Percentiles rank a stretch among this genome's conserved stretches.
Conservation (phyloP, 2,797 vertebrate species). For the Poecilia velifera region DNA sequence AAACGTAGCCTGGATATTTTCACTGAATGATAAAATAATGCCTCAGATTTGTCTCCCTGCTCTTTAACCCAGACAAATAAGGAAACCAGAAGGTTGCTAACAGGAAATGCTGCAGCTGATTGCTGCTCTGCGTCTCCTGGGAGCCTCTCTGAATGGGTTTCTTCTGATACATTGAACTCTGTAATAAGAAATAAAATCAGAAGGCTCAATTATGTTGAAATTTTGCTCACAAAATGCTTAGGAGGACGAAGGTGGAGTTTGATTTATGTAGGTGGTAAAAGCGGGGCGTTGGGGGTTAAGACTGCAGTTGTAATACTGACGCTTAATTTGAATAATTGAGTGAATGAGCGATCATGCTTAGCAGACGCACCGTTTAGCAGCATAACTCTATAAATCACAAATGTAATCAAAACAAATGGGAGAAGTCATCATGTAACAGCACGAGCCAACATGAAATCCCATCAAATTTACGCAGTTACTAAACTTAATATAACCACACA, state of each 20-base stretch:
- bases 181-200: constrained; percentile 14
- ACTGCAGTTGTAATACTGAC: constrained; percentile 70
- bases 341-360: constrained; percentile 75
- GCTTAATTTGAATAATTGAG: constrained; percentile 78
- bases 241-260: constrained; percentile 52
- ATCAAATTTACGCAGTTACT: constrained; percentile 68
- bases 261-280: constrained; percentile 68
- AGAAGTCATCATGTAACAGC: constrained; percentile 67
- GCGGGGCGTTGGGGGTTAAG: constrained; percentile 69
- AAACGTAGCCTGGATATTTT: neutral
- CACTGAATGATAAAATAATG: neutral
- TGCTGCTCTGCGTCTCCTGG: neutral
- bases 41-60: neutral
- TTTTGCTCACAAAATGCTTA: constrained; percentile 34
- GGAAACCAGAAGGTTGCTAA: neutral
- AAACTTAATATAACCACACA: constrained; percentile 61
- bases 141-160: neutral
- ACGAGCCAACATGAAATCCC: constrained; percentile 63
- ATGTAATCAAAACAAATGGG: constrained; percentile 76
- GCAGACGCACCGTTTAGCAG: constrained; percentile 62
- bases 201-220: constrained; percentile 18
- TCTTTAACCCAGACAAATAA: neutral
- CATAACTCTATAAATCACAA: constrained; percentile 71
- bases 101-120: neutral
- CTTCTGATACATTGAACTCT: neutral